A percentile compares a stretch with the other conserved stretches of the same genome.
Evolutionary conservation across 2,113 vertebrate species (phyloP).

Genomic region (Dromiciops gliroides): DNA sequence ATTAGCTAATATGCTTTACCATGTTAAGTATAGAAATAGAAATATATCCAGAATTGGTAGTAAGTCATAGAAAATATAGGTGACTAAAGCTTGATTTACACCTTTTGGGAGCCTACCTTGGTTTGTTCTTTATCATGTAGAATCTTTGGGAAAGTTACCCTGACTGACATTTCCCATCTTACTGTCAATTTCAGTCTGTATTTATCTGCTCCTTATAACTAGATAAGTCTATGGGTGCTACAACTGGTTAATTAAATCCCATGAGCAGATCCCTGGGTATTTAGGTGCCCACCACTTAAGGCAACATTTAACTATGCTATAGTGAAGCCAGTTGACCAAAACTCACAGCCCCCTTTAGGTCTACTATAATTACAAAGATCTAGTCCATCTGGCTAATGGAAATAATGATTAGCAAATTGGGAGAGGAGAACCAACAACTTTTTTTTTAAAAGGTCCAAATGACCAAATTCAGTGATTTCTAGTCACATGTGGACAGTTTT

Average conservation of each 20-base stretch:
- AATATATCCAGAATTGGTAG: not conserved
- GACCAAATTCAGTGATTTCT: not conserved
- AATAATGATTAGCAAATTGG: not conserved
- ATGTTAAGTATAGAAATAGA: not conserved
- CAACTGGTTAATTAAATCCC: not conserved
- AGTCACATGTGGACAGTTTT: constrained; percentile 5
- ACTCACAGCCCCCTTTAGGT: not conserved
- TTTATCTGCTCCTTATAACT: not conserved
- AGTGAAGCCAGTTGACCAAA: not conserved
- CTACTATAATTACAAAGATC: not conserved
- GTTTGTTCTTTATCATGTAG: not conserved
- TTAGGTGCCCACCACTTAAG: not conserved
- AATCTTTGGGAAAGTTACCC: not conserved
- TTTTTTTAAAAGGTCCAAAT: not conserved
- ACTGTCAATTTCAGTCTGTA: not conserved
- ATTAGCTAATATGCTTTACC: not conserved
- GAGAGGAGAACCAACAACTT: not conserved
- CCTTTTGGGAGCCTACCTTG: not conserved
- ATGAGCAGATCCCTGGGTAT: not conserved
- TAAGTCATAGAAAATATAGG: not conserved
- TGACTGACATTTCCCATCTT: not conserved
- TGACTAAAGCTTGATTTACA: not conserved
- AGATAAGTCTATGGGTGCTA: not conserved
- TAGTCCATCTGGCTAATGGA: not conserved
- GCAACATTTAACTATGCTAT: not conserved